Percentiles rank a stretch among this genome's conserved stretches.
Evolutionary conservation across 2,888 invertebrate genomes (phyloP).

Genomic region (Eristalis tenax): DNA sequence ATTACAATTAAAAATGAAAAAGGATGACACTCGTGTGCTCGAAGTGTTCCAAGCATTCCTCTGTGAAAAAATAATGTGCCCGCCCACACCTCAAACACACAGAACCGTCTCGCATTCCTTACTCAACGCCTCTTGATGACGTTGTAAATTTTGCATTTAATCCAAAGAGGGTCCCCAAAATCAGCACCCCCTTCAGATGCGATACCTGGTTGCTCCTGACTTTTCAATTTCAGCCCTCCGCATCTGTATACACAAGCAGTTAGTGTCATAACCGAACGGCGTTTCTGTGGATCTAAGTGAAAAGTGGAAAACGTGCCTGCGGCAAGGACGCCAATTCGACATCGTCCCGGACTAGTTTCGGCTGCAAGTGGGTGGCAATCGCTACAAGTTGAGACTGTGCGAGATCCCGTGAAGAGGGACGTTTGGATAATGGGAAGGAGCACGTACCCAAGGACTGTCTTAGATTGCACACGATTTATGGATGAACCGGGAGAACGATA

Average conservation of each 20-base stretch:
- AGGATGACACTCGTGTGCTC: constrained; percentile 8
- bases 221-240: constrained; percentile 5
- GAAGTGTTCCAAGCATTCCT: too few relatives aligned
- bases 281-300: neutral
- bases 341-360: too few relatives aligned
- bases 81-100: neutral
- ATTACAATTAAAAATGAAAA: constrained; percentile 26
- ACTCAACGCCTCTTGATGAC: neutral
- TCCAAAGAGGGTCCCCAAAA: constrained; percentile 16
- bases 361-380: neutral
- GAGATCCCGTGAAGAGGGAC: too few relatives aligned
- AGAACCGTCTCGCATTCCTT: neutral
- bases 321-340: neutral
- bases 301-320: constrained; percentile 14
- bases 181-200: neutral
- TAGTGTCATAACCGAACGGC: neutral
- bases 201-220: neutral
- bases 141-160: constrained; percentile 38
- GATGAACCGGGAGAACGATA: neutral
- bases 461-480: constrained; percentile 41
- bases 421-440: neutral
- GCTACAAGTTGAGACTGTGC: neutral
- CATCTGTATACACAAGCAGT: neutral
- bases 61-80: constrained; percentile 25
- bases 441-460: constrained; percentile 22